Base-by-base conservation (phyloP, 2,888 invertebrate genomes). In the Plebejus anna region DNA sequence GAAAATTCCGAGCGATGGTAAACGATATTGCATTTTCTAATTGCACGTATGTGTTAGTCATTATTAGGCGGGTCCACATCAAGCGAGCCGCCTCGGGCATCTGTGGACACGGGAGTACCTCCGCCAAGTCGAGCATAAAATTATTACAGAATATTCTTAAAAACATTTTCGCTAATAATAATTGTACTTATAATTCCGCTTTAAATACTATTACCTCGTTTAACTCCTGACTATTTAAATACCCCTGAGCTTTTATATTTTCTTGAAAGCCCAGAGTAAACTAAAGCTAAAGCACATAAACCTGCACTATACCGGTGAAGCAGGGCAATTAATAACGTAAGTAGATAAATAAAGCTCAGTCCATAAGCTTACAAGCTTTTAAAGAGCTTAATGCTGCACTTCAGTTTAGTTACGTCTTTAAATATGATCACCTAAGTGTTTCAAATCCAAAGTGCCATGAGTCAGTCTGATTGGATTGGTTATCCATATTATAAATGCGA, bases 331-430 rank as follows among this genome's bases (percentile, higher is more conserved):
- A 66, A 32, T 66, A 66, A 16, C 66, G 22, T 47, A 47, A 72
- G 47, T 72, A 72, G 72, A 42, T 73, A 55, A 73, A 73, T 73
- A 55, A 73, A 73, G 73, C 55, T 55, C 73, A 6, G 22, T 42
- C 9, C 71, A 4, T 70, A 16, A 38, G 16, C 22, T 72, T 47
- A 72, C 28, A 51, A 73, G 73, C 73, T 55, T 73, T 73, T 73
- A 55, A 55, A 73, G 51, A 73, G 51, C 55, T 73, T n/a, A 32
- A 73, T 55, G 47, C 47, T 13, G 47, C 55, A 73, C 73, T 47
- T 73, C 55, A 73, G n/a, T 73, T 47, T n/a, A 55, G 42, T 42
- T 72, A 4, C 16, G 51, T 73, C 47, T 72, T 42, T 47, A 72
- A 71, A 71, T 71, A 71, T 42, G 7, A 71, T 5, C 13, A 1